A percentile compares a stretch with the other conserved stretches of the same genome.
Evolutionary conservation across 2,797 vertebrate species (phyloP).

Genomic region (Apogon talboti): DNA sequence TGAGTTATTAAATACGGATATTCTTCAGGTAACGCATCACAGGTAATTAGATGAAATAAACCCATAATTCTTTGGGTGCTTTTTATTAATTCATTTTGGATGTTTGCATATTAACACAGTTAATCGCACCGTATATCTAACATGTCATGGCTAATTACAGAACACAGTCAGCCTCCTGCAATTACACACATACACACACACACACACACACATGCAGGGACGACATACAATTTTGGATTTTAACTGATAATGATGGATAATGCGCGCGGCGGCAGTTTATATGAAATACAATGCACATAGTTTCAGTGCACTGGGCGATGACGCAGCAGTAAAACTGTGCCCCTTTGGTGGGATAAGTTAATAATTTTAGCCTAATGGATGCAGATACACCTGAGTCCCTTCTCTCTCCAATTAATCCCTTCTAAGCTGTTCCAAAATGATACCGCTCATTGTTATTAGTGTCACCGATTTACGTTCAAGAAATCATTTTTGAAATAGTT

Average conservation of each 20-base stretch:
- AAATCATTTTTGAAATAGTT: too few species aligned
- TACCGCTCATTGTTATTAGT: background rate
- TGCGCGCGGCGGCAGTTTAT: constrained; percentile 25
- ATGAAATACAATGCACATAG: constrained; percentile 8
- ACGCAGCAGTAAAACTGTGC: constrained; percentile 23
- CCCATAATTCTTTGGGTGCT: constrained; percentile 61
- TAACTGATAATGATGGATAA: constrained; percentile 41
- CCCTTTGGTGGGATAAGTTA: constrained; percentile 3
- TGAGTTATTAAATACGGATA: constrained; percentile 46
- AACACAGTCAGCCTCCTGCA: constrained; percentile 63
- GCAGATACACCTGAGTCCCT: too few species aligned
- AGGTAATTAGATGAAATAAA: constrained; percentile 65
- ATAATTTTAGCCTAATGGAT: too few species aligned
- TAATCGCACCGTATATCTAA: constrained; percentile 79
- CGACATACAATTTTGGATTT: constrained; percentile 21
- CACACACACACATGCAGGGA: constrained; percentile 15
- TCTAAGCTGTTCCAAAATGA: too few species aligned
- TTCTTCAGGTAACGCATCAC: constrained; percentile 39
- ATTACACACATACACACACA: constrained; percentile 29
- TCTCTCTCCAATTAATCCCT: too few species aligned
- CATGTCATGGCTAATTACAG: constrained; percentile 82
- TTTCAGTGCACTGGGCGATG: constrained; percentile 7
- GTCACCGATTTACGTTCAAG: constrained; percentile 16
- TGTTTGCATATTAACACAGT: constrained; percentile 83
- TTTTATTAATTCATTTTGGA: constrained; percentile 80